phyloP scores from a whole-genome alignment of 2,888 invertebrate species.

The Netelia fuscicornis region DNA sequence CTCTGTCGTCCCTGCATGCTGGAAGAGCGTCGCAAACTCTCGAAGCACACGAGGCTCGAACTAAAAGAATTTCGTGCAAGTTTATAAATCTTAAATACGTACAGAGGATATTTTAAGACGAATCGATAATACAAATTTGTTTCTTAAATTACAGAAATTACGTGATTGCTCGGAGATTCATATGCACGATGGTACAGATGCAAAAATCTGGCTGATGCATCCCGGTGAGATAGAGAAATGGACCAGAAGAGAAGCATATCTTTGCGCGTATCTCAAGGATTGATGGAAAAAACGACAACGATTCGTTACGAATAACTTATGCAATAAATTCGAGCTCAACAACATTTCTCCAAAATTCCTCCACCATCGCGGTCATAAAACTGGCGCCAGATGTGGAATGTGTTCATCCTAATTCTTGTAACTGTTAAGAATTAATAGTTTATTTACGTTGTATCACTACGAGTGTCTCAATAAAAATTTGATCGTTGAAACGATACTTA shows the following conservation, averaged over 20 bases:
- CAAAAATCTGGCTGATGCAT: constrained; percentile 79
- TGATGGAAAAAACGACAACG: constrained; percentile 63
- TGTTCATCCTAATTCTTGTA: constrained; percentile 54
- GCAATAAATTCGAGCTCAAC: too few relatives aligned
- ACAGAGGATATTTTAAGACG: background rate
- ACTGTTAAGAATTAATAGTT: constrained; percentile 67
- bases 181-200: constrained; percentile 79
- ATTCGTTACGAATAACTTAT: background rate
- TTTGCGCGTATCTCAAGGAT: constrained; percentile 76
- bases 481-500: constrained; percentile 29
- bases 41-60: constrained; percentile 75
- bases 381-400: constrained; percentile 41
- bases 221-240: constrained; percentile 76
- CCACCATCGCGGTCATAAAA: constrained; percentile 18
- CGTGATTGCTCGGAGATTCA: constrained; percentile 81
- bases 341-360: background rate
- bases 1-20: constrained; percentile 85
- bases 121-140: constrained; percentile 9
- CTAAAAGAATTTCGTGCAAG: constrained; percentile 73
- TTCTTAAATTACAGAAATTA: constrained; percentile 75
- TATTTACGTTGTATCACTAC: constrained; percentile 54
- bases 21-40: constrained; percentile 79
- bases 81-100: constrained; percentile 49
- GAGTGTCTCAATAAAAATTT: constrained; percentile 38
- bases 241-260: constrained; percentile 78